Base-by-base conservation (phyloP, 2,888 invertebrate species). In the Ectropis crepuscularia region DNA sequence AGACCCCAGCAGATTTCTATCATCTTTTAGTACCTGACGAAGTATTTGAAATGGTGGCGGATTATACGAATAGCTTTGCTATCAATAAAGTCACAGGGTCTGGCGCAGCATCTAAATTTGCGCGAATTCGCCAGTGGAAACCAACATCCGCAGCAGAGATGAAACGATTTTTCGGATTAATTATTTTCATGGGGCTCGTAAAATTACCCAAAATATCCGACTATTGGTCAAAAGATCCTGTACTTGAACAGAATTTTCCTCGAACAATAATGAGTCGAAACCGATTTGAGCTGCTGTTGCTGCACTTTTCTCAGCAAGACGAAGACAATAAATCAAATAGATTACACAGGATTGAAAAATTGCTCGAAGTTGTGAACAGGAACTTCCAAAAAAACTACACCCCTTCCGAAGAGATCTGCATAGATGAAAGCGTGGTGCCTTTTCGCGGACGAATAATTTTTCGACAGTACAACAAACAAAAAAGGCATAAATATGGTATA, bases 401-500 rank as follows among this genome's bases (percentile, higher is more conserved):
- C n/a, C n/a, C n/a, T n/a, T 43, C 43, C 43, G 43, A 8, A 47
- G 6, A 28, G 6, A 16, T 47, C 47, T 63, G 59, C 63, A 58
- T 69, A 53, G 70, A 69, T 61, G 61, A 67, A 46, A 43, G 42
- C 28, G 9, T 63, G 53, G 41, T 67, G 10, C 63, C 69, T 65
- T 70, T 68, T 65, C 69, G 71, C 6, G 68, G 72, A 16, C 59
- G 74, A 8, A 59, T 71, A 39, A 61, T 55, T 38, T 61, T 63
- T 41, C 48, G 63, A 6, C 67, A 69, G 63, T 69, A 70, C 58
- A 69, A 57, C 37, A 67, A 67, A 65, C 59, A 55, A 43, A 72
- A 73, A 55, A 65, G 69, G 28, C 68, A 68, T 51, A 73, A 71
- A 63, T 70, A 74, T 63, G 68, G 71, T 16, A 70, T 72, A 28